phyloP scores from a whole-genome alignment of 2,888 invertebrate species.

The Aleiodes testaceus region DNA sequence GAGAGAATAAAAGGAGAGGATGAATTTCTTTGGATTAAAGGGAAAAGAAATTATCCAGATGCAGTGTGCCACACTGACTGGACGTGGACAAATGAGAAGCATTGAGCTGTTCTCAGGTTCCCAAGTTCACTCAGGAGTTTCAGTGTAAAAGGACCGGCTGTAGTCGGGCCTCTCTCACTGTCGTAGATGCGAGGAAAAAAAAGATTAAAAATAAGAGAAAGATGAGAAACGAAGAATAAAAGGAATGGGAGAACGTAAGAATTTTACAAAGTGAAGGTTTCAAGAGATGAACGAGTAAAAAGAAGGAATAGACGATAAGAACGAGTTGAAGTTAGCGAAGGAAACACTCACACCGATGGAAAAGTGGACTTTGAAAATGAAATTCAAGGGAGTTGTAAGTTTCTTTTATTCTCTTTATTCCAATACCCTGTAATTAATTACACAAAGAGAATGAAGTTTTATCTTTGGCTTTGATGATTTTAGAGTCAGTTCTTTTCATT shows the following conservation, averaged over 20 bases:
- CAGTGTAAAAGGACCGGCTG: conserved; percentile 41
- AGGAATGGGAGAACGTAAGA: conserved; percentile 19
- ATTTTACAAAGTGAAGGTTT: conserved; percentile 26
- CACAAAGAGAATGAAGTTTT: conserved; percentile 17
- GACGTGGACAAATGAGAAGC: conserved; percentile 64
- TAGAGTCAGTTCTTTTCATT: too few relatives aligned
- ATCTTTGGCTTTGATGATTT: conserved; percentile 25
- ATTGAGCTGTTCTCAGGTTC: conserved; percentile 49
- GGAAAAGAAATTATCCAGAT: conserved; percentile 64
- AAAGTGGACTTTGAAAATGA: conserved; percentile 26
- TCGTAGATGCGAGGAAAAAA: conserved; percentile 11
- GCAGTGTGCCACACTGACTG: conserved; percentile 44
- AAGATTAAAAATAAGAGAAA: not conserved
- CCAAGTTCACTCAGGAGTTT: conserved; percentile 31
- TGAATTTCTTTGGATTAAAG: conserved; percentile 54
- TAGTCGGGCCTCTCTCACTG: conserved; percentile 40
- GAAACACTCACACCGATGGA: conserved; percentile 7
- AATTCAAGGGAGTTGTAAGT: conserved; percentile 31
- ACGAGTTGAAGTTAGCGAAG: conserved; percentile 46
- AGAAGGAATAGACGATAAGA: conserved; percentile 51
- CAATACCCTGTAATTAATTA: conserved; percentile 27
- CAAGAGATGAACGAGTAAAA: conserved; percentile 44
- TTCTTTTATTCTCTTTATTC: not conserved
- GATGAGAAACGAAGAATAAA: conserved; percentile 34
- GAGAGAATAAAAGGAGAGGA: conserved; percentile 32